phyloP scores from a whole-genome alignment of 2,113 vertebrate genomes.

The Heptranchias perlo region DNA sequence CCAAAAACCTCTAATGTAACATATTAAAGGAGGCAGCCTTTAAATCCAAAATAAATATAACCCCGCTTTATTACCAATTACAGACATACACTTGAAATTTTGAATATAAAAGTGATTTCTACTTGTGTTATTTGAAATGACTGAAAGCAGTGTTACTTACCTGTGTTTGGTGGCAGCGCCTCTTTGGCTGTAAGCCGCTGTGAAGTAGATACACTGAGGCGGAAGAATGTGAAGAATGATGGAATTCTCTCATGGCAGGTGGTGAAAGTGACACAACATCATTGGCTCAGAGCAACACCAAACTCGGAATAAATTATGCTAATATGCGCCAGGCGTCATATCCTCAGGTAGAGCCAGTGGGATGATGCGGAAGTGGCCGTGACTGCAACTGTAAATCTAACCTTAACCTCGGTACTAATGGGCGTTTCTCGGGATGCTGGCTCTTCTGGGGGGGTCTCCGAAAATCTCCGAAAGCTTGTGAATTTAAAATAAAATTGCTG shows the following conservation, averaged over 20 bases:
- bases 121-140: background rate
- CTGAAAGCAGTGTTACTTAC: background rate
- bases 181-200: background rate
- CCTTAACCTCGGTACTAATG: background rate
- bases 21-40: background rate
- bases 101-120: background rate
- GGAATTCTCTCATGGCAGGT: slow-evolving; percentile 84
- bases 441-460: background rate
- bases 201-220: slow-evolving; percentile 34
- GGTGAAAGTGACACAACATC: slow-evolving; percentile 60
- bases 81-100: background rate
- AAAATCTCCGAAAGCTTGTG: too few species aligned
- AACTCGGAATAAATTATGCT: slow-evolving; percentile 71
- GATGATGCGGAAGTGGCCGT: slow-evolving; percentile 41
- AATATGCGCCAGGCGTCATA: slow-evolving; percentile 60
- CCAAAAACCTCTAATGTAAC: background rate
- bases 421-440: background rate
- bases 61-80: background rate
- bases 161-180: slow-evolving; percentile 12
- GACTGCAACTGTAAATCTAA: background rate
- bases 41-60: background rate
- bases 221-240: slow-evolving; percentile 88
- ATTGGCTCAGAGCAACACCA: slow-evolving; percentile 61
- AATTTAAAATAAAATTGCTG: too few species aligned
- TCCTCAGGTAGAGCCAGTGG: slow-evolving; percentile 53